phyloP scores from a whole-genome alignment of 2,113 vertebrate genomes.

The Hypomesus transpacificus region DNA sequence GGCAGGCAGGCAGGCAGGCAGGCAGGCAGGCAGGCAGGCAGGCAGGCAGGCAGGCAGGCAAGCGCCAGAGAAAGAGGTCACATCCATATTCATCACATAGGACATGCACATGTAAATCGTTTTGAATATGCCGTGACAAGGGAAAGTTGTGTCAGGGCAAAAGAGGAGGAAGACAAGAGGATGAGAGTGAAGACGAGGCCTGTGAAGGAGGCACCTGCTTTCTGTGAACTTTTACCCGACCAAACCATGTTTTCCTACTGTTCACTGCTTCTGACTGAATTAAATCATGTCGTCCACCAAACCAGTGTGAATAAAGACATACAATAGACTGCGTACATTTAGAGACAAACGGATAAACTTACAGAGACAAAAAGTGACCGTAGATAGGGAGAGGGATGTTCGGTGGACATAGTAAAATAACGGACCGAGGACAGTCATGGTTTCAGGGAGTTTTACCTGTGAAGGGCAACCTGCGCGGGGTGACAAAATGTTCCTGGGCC shows the following conservation, averaged over 20 bases:
- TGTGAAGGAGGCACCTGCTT: conserved; percentile 54
- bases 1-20: conserved; percentile 67
- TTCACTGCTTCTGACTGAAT: too few relatives aligned
- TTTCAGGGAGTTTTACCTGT: conserved; percentile 2
- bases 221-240: too few relatives aligned
- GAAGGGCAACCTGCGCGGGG: not conserved
- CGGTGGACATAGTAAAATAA: too few relatives aligned
- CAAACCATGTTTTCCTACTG: too few relatives aligned
- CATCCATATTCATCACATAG: conserved; percentile 99
- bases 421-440: too few relatives aligned
- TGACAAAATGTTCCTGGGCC: not conserved
- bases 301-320: too few relatives aligned
- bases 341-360: too few relatives aligned
- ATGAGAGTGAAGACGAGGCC: conserved; percentile 27
- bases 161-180: conserved; percentile 53
- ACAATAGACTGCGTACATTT: too few relatives aligned
- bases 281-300: too few relatives aligned
- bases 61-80: conserved; percentile 91
- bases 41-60: conserved; percentile 68
- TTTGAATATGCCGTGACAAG: conserved; percentile 97
- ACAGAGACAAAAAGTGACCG: too few relatives aligned
- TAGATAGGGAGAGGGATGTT: too few relatives aligned
- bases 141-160: conserved; percentile 82
- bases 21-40: conserved; percentile 68
- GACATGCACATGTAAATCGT: conserved; percentile 94